Conservation (phyloP, 2,113 vertebrate species). For the Myxocyprinus asiaticus region DNA sequence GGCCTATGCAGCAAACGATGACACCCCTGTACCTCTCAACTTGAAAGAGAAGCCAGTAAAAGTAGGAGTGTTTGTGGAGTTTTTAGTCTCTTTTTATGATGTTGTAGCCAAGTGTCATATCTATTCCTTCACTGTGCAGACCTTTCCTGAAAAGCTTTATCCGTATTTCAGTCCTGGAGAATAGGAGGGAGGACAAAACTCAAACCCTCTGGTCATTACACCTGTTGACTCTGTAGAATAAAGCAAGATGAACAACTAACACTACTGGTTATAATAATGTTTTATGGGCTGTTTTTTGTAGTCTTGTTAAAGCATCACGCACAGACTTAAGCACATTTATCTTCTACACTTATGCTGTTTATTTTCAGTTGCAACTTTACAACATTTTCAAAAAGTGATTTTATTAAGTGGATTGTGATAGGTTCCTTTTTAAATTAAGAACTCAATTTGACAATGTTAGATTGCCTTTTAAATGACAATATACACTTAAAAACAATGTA, state of each 20-base stretch:
- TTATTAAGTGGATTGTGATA: too few species aligned
- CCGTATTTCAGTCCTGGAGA: conserved; percentile 1
- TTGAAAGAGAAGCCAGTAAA: conserved; percentile 15
- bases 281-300: too few species aligned
- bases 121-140: conserved; percentile 12
- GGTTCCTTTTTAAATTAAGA: too few species aligned
- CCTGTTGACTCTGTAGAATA: not conserved
- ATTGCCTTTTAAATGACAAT: too few species aligned
- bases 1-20: not conserved
- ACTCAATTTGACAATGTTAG: too few species aligned
- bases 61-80: conserved; percentile 10
- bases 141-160: conserved; percentile 8
- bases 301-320: too few species aligned
- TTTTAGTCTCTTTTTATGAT: conserved; percentile 26
- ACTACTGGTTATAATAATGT: too few species aligned
- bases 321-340: too few species aligned
- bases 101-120: conserved; percentile 17
- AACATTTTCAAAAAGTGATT: not conserved
- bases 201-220: not conserved
- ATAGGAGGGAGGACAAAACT: not conserved
- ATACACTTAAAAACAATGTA: too few species aligned
- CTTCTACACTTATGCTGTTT: too few species aligned
- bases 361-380: not conserved
- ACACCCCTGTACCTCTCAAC: not conserved
- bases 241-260: not conserved